Conservation (phyloP, 2,113 vertebrate species). For the Tricholaema leucomelas region DNA sequence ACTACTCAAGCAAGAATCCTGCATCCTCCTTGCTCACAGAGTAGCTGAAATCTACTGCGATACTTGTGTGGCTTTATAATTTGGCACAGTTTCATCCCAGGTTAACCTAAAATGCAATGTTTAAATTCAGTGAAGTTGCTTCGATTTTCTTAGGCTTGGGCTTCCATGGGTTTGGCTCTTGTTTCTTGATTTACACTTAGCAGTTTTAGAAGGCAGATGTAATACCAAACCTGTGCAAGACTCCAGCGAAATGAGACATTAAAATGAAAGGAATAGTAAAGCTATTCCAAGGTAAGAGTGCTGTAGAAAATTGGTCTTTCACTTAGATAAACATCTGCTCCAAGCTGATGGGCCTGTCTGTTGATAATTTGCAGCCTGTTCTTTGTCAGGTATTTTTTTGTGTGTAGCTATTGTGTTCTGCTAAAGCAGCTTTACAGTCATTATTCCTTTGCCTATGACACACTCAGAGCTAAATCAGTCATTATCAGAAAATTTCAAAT, state of each 20-base stretch:
- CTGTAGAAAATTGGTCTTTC: not conserved
- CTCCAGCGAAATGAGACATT: not conserved
- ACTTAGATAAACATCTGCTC: slow-evolving; percentile 10
- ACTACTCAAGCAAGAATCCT: not conserved
- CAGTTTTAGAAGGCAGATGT: not conserved
- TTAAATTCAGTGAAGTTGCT: not conserved
- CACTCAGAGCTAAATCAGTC: not conserved
- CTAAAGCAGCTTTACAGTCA: not conserved
- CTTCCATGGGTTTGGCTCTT: not conserved
- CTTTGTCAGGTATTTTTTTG: not conserved
- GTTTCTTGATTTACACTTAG: not conserved
- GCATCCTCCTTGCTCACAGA: not conserved
- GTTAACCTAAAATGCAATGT: not conserved
- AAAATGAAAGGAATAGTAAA: not conserved
- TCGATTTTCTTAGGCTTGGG: not conserved
- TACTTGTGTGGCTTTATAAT: not conserved
- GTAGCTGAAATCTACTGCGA: not conserved
- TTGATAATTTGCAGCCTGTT: not conserved
- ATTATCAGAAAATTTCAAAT: not conserved
- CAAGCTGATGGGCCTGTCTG: not conserved
- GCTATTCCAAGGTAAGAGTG: not conserved
- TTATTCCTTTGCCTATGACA: not conserved
- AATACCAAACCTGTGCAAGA: not conserved
- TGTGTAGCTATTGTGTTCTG: not conserved
- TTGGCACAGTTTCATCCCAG: not conserved